Percentiles rank a stretch among this genome's conserved stretches.
phyloP scores from a whole-genome alignment of 2,888 invertebrate genomes.

The Cheilosia vulpina region DNA sequence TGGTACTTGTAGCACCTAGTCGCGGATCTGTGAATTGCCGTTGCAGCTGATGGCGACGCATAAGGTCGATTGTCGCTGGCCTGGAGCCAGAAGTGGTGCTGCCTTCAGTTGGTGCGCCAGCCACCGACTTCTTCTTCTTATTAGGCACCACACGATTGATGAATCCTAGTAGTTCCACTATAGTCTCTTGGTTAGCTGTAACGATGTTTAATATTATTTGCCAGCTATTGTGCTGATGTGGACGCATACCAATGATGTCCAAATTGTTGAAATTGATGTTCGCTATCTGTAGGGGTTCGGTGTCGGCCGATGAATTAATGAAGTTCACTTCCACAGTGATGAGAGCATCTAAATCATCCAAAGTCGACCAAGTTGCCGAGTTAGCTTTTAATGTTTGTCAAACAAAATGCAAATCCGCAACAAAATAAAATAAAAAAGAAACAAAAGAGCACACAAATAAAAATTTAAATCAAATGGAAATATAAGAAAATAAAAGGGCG shows the following conservation, averaged over 20 bases:
- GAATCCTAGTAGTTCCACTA: constrained; percentile 96
- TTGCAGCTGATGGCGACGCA: constrained; percentile 36
- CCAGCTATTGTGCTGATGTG: not conserved
- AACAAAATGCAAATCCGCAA: constrained; percentile 54
- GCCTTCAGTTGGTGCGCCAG: not conserved
- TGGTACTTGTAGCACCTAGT: constrained; percentile 25
- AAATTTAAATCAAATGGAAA: constrained; percentile 27
- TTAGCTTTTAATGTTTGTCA: constrained; percentile 73
- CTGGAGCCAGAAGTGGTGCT: constrained; percentile 16
- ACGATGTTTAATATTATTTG: constrained; percentile 1
- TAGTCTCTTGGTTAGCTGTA: constrained; percentile 96
- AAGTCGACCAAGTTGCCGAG: constrained; percentile 78
- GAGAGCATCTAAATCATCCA: constrained; percentile 87
- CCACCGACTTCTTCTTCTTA: constrained; percentile 74
- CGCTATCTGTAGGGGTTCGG: constrained; percentile 88
- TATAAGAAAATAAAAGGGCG: constrained; percentile 2
- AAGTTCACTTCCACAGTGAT: constrained; percentile 93
- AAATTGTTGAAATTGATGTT: constrained; percentile 96
- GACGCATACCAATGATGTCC: constrained; percentile 92
- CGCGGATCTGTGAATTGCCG: constrained; percentile 54
- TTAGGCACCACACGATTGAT: constrained; percentile 88
- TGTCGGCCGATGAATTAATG: constrained; percentile 83
- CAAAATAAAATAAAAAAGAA: constrained; percentile 44
- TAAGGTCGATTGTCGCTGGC: constrained; percentile 50
- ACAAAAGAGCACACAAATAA: constrained; percentile 24